phyloP scores from a whole-genome alignment of 2,113 vertebrate genomes.

The Riparia riparia region DNA sequence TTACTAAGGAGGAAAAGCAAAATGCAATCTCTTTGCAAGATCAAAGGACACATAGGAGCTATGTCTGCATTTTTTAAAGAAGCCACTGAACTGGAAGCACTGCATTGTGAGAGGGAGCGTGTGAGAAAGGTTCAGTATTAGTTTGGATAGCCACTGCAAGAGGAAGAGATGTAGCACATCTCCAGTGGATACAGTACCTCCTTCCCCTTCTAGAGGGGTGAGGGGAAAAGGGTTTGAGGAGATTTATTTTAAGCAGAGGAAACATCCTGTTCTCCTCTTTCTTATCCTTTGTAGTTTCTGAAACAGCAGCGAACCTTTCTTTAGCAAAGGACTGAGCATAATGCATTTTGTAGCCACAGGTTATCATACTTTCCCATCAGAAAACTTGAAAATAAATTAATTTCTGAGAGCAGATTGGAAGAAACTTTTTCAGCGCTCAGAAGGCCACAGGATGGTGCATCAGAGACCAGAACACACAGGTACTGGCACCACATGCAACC shows the following conservation, averaged over 20 bases:
- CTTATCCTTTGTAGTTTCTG: not conserved
- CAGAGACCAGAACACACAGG: rapidly evolving
- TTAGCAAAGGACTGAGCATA: not conserved
- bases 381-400: not conserved
- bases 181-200: not conserved
- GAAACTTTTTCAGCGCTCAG: not conserved
- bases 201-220: not conserved
- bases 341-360: not conserved
- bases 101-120: not conserved
- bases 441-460: rapidly evolving
- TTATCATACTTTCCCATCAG: not conserved
- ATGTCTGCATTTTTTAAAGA: not conserved
- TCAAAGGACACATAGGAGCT: not conserved
- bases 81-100: not conserved
- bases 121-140: not conserved
- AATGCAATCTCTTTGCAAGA: not conserved
- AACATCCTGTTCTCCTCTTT: not conserved
- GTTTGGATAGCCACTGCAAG: not conserved
- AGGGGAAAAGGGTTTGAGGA: not conserved
- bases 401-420: not conserved
- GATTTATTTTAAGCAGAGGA: not conserved
- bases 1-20: not conserved
- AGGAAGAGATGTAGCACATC: not conserved
- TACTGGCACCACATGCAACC: rapidly evolving
- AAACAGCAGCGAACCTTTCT: not conserved